Base-by-base conservation (phyloP, 92 coral and sea anemone genomes). In the Paramuricea clavata region DNA sequence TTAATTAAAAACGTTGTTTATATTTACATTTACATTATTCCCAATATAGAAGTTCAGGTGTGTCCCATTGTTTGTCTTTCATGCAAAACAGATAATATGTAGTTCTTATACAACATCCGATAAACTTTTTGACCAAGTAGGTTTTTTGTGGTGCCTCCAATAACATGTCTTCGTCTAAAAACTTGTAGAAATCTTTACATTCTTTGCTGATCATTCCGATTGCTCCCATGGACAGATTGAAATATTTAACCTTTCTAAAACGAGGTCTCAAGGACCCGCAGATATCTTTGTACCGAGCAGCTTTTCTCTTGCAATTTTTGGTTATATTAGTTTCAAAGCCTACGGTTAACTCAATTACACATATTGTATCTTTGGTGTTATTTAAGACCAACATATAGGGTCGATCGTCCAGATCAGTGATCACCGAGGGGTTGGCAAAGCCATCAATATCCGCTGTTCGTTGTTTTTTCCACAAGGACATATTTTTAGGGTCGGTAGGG, bases 221-320 rank as follows among this genome's bases (percentile, higher is more conserved):
- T 68, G 74, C 74, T 62, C 28, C 71, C 32, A 62, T 62, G 26
- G 74, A 68, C 43, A 68, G 15, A 31, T 68, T 68, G 22, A 31
- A 27, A 31, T 68, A 68, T 31, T 19, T 65, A 26, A 65, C 73
- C n/a, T 12, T 65, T 26, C 31, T 26, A 4, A 26, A n/a, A 10
- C 67, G 5, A 0, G 1, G 74, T 28, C 22, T 28, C 25, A 68
- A 31, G 6, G 43, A 68, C 0, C 21, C 12, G 26, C 74, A 68
- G 25, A 26, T 4, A 4, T 68, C 74, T 10, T 61, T 68, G 16
- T 68, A 68, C 0, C 42, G 74, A 3, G 3, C 17, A 1, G 74
- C 30, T 9, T 68, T 68, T 68, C 74, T 12, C 23, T 16, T 68
- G 15, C 74, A 68, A 31, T 68, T 68, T 31, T 68, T 68, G 6